A percentile compares a stretch with the other conserved stretches of the same genome.
These are phyloP conservation scores for Campoletis raptor DNA, from an alignment of 2,888 invertebrate species.

Conservation along the genomic window DNA sequence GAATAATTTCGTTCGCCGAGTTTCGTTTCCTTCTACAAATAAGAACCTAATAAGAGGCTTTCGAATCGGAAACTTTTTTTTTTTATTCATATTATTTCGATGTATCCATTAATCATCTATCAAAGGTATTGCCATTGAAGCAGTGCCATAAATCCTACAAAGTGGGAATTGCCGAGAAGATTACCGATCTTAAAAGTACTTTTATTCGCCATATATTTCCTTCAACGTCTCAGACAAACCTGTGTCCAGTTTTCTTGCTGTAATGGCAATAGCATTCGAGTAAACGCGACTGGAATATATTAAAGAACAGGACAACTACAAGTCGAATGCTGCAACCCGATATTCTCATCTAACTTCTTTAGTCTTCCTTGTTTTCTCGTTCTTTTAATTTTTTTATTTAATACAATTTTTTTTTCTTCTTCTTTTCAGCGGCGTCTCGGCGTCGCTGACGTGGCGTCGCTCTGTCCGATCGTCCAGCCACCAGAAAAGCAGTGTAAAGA, in stretches of 20 bases:
- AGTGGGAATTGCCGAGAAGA: neutral
- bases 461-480: constrained; percentile 60
- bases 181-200: constrained; percentile 12
- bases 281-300: constrained; percentile 67
- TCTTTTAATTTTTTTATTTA: constrained; percentile 13
- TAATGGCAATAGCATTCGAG: constrained; percentile 53
- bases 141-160: neutral
- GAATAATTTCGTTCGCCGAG: neutral
- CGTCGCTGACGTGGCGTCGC: constrained; percentile 63
- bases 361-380: constrained; percentile 46
- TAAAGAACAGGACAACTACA: constrained; percentile 34
- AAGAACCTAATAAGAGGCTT: neutral
- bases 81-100: neutral
- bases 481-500: constrained; percentile 50
- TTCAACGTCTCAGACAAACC: constrained; percentile 18
- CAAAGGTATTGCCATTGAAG: neutral
- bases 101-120: neutral
- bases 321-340: constrained; percentile 60
- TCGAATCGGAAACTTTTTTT: neutral
- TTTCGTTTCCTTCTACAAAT: neutral
- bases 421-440: constrained; percentile 50
- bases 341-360: constrained; percentile 59
- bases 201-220: constrained; percentile 36
- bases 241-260: constrained; percentile 50
- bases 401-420: neutral